Conservation (phyloP, 2,113 vertebrate species). For the Diadophis punctatus region DNA sequence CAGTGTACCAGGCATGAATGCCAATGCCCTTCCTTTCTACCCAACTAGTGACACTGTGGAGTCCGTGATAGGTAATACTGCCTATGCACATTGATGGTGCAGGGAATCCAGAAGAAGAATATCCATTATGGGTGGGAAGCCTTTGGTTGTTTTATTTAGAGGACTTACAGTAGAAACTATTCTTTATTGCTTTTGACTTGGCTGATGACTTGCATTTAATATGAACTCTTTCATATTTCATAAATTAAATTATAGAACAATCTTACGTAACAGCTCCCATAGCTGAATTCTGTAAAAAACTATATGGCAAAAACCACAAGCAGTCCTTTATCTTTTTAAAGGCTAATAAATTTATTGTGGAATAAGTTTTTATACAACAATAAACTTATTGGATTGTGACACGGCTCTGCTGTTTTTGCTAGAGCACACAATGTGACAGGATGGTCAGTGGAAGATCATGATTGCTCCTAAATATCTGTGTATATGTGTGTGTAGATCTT, state of each 20-base stretch:
- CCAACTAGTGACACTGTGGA: conserved; percentile 97
- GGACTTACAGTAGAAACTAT: conserved; percentile 12
- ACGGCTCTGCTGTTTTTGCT: neutral
- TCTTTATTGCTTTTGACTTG: conserved; percentile 24
- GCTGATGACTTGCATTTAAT: neutral
- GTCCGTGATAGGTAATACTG: conserved; percentile 90
- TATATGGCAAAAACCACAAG: neutral
- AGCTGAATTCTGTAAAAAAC: neutral
- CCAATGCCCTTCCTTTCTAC: conserved; percentile 96
- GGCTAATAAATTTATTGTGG: neutral
- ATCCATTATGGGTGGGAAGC: conserved; percentile 22
- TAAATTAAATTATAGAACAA: neutral
- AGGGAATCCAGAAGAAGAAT: conserved; percentile 24
- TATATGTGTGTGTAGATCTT: neutral
- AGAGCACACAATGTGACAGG: neutral
- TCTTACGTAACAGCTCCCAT: neutral
- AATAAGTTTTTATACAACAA: neutral
- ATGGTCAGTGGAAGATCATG: neutral
- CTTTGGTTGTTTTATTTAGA: neutral
- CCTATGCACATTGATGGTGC: conserved; percentile 17
- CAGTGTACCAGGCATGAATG: conserved; percentile 92
- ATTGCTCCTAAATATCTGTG: neutral
- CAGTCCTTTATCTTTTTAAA: neutral
- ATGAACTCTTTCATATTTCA: neutral
- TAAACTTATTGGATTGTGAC: neutral